Evolutionary conservation across 2,797 vertebrate species (phyloP), one percentile per base, ranked within the genome.

Genomic region (Mastacembelus armatus): DNA sequence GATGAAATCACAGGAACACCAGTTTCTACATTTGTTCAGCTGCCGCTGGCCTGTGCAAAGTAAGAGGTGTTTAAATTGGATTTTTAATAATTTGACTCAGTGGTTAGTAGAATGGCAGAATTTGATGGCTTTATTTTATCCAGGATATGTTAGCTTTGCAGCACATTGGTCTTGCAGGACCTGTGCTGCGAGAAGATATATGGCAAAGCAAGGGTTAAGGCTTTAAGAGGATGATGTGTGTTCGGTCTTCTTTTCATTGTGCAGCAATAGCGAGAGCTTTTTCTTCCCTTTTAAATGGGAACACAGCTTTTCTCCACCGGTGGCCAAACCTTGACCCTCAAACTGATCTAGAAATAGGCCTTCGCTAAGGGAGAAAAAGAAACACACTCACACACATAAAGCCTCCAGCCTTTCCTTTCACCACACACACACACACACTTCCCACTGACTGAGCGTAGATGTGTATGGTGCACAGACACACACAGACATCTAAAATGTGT

Each of bases 291-390:
- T 88, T 88, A 91, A 93, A 93, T 74, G 84, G 85, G 90, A 93
- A 91, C 86, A 81, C 85, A 89, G 89, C 85, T 88, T 91, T 92
- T 91, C 92, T 91, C 86, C 85, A 88, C 79, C 78, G 82, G 89
- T 93, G 92, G 89, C 91, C 92, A 93, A 93, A 93, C 92, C 92
- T 91, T 93, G 92, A 93, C 92, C 92, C 92, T 90, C 84, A 81
- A 89, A 90, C 90, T 42, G 81, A 81, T 90, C 90, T 92, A 90
- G 90, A 93, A 94, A 93, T 93, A 92, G 91, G 87, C 82, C 83
- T 87, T 86, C 80, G 78, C 90, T 89, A 74, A 77, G 78, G 90
- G 89, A 91, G 83, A 40, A 78, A 79, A 74, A 83, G 77, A 87
- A 84, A 81, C 71, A 89, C 77, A 85, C 81, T 84, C 84, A 78